Evolutionary conservation across 1,140 invertebrate species (phyloP).

Genomic region (Macrosteles quadrilineatus): DNA sequence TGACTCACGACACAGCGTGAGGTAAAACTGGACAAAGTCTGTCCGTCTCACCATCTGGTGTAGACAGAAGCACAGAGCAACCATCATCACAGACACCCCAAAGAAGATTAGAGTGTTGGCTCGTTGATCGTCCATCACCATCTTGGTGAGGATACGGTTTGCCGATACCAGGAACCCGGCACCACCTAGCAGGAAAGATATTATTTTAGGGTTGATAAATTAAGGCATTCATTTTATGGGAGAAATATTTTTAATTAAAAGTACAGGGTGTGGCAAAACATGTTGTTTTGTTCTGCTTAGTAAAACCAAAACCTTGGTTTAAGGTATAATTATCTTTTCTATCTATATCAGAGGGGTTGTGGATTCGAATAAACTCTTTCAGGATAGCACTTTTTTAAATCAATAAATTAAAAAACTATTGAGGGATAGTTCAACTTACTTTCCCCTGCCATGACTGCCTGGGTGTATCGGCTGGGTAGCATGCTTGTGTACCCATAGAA

Average conservation of each 20-base stretch:
- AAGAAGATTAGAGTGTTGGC: conserved; percentile 87
- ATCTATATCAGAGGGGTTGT: too few species aligned
- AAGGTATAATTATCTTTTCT: too few species aligned
- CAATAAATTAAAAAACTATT: not conserved
- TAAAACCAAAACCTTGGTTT: too few species aligned
- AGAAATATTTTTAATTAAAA: conserved; percentile 37
- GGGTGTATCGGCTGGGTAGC: conserved; percentile 84
- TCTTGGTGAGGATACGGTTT: conserved; percentile 81
- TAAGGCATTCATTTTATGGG: too few species aligned
- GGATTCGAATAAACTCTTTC: too few species aligned
- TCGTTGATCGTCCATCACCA: conserved; percentile 67
- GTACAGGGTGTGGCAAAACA: too few species aligned
- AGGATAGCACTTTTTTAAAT: conserved; percentile 5
- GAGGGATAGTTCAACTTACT: conserved; percentile 66
- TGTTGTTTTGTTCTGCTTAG: too few species aligned
- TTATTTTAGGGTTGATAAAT: conserved; percentile 5
- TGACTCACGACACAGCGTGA: conserved; percentile 69
- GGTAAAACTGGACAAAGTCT: conserved; percentile 81
- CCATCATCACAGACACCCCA: conserved; percentile 69
- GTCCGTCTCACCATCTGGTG: conserved; percentile 74
- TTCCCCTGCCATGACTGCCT: conserved; percentile 93
- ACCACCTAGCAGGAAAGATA: conserved; percentile 73
- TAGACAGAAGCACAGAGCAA: conserved; percentile 72
- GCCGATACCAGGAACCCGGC: conserved; percentile 83
- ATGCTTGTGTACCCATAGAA: conserved; percentile 94